Base-by-base conservation (phyloP, 1,140 invertebrate species). In the Yoshiicerus persimilis region DNA sequence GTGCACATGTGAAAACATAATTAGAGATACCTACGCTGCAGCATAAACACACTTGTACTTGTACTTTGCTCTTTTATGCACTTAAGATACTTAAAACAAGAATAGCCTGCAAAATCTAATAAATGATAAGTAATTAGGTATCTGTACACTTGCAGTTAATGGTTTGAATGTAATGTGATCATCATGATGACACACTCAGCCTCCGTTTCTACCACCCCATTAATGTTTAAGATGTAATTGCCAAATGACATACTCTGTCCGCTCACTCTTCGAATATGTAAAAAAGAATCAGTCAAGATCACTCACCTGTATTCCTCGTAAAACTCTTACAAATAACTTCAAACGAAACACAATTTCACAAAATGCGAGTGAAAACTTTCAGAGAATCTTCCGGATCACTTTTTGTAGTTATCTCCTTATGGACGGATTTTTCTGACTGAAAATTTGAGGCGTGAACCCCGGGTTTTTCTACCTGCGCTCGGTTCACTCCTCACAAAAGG, bases 391-490 rank as follows among this genome's bases (percentile, higher is more conserved):
- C n/a, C 0, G 16, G 34, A 36, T 80, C 20, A 4, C 20, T 80
- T 77, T 80, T 36, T 36, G n/a, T 80, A 34, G 30, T n/a, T 36
- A 16, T 80, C 75, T 80, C 38, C 75, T 38, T 32, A 13, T 38
- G 75, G 32, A 2, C n/a, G 6, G 20, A 36, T 34, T 36, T 16
- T 38, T 16, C 32, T 20, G n/a, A 80, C 75, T 80, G 66, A 87
- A 41, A 39, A 34, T 39, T 39, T 75, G 87, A 87, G 87, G 87
- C 75, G 70, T 77, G 87, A 62, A 87, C 47, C 75, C 87, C 38
- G 23, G 87, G 75, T 87, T 87, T 87, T 87, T 87, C 87, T 87
- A 87, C 87, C 36, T 77, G n/a, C 86, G 66, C 64, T 70, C 39
- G 86, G 36, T 13, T 9, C 16, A 38, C 20, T 36, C 56, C 36